Evolutionary conservation across 2,888 invertebrate species (phyloP).

Genomic region (Tetragonula carbonaria): DNA sequence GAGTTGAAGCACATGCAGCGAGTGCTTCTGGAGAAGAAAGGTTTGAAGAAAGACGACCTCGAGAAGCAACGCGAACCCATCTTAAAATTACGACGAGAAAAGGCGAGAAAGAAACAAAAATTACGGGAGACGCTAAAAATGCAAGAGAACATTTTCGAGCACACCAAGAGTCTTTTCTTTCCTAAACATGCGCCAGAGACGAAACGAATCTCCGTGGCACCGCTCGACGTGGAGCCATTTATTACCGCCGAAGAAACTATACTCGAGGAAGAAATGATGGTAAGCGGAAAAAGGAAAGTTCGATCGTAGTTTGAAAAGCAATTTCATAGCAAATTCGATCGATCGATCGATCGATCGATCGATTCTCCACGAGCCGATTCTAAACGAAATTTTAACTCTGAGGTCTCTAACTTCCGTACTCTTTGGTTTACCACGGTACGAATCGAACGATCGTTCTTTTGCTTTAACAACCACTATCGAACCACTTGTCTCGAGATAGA

Average conservation of each 20-base stretch:
- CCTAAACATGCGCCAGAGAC: constrained; percentile 85
- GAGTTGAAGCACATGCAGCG: constrained; percentile 88
- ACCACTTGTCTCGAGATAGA: too few relatives aligned
- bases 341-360: not conserved
- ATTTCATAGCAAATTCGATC: not conserved
- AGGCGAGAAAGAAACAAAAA: constrained; percentile 86
- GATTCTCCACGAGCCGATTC: not conserved
- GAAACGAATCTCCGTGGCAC: constrained; percentile 71
- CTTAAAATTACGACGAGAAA: constrained; percentile 86
- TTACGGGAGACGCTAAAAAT: constrained; percentile 86
- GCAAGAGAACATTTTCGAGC: constrained; percentile 88
- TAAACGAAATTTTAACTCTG: not conserved
- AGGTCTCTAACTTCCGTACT: not conserved
- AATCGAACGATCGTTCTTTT: too few relatives aligned
- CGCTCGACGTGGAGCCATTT: constrained; percentile 1
- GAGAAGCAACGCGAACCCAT: constrained; percentile 87
- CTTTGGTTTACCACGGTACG: too few relatives aligned
- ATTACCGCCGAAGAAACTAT: constrained; percentile 28
- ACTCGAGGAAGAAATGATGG: constrained; percentile 43
- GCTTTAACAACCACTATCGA: too few relatives aligned
- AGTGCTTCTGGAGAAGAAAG: constrained; percentile 87
- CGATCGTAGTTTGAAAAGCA: not conserved
- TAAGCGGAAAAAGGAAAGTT: constrained; percentile 5
- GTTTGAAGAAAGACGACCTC: constrained; percentile 86
- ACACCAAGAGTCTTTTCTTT: constrained; percentile 87